Evolutionary conservation across 1,140 invertebrate genomes (phyloP).

Genomic region (Geopemphigus sp.): DNA sequence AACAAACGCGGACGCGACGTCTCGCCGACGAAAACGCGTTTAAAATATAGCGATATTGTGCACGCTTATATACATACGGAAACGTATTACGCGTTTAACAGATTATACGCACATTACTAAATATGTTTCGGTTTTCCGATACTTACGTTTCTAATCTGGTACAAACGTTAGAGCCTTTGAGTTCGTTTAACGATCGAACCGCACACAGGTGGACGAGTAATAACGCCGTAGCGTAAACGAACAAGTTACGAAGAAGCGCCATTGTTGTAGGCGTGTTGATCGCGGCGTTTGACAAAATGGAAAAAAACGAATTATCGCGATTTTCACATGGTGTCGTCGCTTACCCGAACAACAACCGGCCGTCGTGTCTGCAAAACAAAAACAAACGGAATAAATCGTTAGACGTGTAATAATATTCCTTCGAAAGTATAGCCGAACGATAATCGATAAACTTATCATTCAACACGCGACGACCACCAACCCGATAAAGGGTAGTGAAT

Average conservation of each 20-base stretch:
- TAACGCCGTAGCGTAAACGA: slow-evolving; percentile 6
- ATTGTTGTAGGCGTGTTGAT: neutral
- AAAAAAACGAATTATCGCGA: neutral
- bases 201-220: neutral
- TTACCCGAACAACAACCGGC: neutral
- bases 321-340: neutral
- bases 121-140: too few relatives aligned
- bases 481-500: too few relatives aligned
- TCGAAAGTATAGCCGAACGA: too few relatives aligned
- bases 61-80: too few relatives aligned
- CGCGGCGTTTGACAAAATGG: neutral
- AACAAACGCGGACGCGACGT: too few relatives aligned
- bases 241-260: neutral
- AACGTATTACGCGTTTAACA: too few relatives aligned
- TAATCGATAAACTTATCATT: too few relatives aligned
- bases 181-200: slow-evolving; percentile 46
- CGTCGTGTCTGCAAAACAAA: neutral
- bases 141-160: slow-evolving; percentile 61
- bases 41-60: too few relatives aligned
- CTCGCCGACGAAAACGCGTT: too few relatives aligned
- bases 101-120: too few relatives aligned
- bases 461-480: too few relatives aligned
- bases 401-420: too few relatives aligned
- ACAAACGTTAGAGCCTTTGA: slow-evolving; percentile 62
- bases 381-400: neutral